phyloP scores from a whole-genome alignment of 2,797 vertebrate species.

The Masticophis lateralis region DNA sequence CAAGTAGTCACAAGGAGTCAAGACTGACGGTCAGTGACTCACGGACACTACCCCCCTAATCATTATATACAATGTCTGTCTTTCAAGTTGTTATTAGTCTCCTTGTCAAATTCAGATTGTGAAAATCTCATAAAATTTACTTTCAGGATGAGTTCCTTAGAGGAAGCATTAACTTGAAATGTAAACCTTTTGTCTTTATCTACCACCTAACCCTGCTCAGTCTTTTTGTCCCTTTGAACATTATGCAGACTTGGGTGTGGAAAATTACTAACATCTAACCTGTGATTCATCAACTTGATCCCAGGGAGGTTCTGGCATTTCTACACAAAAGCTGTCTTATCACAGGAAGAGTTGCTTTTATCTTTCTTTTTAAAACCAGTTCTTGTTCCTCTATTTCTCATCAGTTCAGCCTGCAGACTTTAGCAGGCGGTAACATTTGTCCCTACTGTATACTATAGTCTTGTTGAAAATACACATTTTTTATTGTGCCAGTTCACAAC shows the following conservation, averaged over 20 bases:
- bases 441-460: neutral
- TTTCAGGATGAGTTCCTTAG: neutral
- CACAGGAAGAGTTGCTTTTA: neutral
- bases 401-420: neutral
- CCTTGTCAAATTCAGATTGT: conserved; percentile 11
- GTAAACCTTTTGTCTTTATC: neutral
- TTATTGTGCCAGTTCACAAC: neutral
- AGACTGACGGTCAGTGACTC: neutral
- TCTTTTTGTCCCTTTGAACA: neutral
- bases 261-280: neutral
- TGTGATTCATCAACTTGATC: conserved; percentile 20
- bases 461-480: neutral
- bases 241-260: neutral
- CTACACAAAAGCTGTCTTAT: neutral
- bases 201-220: neutral
- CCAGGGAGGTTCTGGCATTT: neutral
- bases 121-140: neutral
- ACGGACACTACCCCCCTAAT: neutral
- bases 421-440: neutral
- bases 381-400: neutral
- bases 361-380: neutral
- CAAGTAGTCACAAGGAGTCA: neutral
- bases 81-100: conserved; percentile 32
- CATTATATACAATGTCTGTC: neutral
- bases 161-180: conserved; percentile 9